phyloP scores from a whole-genome alignment of 2,113 vertebrate genomes.

The Clarias magur region DNA sequence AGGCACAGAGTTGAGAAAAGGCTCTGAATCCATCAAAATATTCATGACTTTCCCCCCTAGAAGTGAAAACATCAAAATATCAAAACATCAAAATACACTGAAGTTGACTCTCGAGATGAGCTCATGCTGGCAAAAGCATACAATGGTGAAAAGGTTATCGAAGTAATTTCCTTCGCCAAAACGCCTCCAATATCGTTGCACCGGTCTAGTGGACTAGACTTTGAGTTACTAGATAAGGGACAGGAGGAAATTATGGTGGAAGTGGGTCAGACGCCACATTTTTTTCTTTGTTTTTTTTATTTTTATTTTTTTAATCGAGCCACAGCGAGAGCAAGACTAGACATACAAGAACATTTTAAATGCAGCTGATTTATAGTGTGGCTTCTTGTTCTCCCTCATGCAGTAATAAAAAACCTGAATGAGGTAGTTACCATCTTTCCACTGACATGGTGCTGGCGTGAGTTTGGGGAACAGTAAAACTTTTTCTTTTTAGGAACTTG shows the following conservation, averaged over 20 bases:
- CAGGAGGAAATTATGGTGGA: background rate
- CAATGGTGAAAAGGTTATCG: background rate
- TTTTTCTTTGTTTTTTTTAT: background rate
- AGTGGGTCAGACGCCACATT: background rate
- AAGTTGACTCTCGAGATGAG: background rate
- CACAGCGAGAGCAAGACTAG: background rate
- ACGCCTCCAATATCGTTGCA: background rate
- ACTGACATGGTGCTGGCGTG: background rate
- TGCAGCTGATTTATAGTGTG: background rate
- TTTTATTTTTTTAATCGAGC: background rate
- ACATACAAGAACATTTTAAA: background rate
- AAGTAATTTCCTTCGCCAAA: background rate
- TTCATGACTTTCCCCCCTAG: background rate
- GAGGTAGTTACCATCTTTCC: conserved; percentile 10
- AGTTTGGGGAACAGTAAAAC: conserved; percentile 1
- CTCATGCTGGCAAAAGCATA: background rate
- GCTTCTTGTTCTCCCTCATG: background rate
- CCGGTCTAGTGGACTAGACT: background rate
- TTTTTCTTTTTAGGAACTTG: conserved; percentile 4
- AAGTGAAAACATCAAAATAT: background rate
- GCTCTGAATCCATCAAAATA: background rate
- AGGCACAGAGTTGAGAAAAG: background rate
- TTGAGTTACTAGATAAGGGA: background rate
- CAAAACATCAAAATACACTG: background rate
- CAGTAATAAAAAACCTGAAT: conserved; percentile 9